These are phyloP conservation scores for Channa maculata DNA, from an alignment of 2,113 vertebrate species.

Conservation along the genomic window DNA sequence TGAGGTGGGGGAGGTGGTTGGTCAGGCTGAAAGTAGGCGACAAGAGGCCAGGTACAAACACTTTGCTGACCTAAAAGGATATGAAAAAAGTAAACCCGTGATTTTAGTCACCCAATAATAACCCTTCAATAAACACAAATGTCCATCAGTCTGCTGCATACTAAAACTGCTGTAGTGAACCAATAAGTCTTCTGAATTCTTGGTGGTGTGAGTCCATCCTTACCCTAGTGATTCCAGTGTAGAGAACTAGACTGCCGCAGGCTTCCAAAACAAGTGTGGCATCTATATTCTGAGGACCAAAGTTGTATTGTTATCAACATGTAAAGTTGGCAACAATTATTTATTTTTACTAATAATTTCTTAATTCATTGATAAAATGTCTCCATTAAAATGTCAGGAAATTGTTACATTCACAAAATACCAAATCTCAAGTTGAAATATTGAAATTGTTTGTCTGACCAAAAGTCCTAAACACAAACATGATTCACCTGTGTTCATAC, in stretches of 20 bases:
- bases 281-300: slow-evolving; percentile 84
- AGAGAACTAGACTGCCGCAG: slow-evolving; percentile 93
- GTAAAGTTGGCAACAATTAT: background rate
- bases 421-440: no score
- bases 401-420: no score
- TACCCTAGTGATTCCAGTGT: slow-evolving; percentile 94
- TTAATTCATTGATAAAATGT: no score
- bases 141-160: background rate
- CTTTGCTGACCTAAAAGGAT: slow-evolving; percentile 90
- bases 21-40: slow-evolving; percentile 88
- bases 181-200: background rate
- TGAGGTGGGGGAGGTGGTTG: slow-evolving; percentile 84
- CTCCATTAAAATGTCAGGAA: no score
- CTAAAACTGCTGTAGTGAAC: background rate
- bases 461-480: no score
- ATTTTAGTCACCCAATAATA: background rate
- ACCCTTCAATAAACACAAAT: background rate
- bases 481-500: no score
- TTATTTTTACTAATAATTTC: background rate
- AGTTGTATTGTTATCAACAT: background rate
- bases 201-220: background rate
- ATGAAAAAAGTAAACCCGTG: background rate
- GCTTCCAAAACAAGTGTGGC: slow-evolving; percentile 92
- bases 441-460: no score
- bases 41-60: slow-evolving; percentile 92